Evolutionary conservation across 2,888 invertebrate genomes (phyloP).

Genomic region (Arrhopalites spinosus): DNA sequence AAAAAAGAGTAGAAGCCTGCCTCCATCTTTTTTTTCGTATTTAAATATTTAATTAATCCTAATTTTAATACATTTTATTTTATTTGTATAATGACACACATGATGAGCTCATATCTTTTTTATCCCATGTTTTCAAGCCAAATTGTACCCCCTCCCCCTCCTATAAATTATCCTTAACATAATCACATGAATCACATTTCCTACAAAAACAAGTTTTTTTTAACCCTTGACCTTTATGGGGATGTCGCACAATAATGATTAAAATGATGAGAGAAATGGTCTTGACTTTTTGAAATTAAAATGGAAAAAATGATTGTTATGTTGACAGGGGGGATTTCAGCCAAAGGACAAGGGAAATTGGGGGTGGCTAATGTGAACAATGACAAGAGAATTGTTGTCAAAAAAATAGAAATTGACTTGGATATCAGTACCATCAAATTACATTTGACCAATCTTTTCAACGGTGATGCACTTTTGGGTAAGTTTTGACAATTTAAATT

Average conservation of each 20-base stretch:
- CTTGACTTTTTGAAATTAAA: too few relatives aligned
- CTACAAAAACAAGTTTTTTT: constrained; percentile 6
- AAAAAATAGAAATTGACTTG: constrained; percentile 49
- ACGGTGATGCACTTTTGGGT: constrained; percentile 78
- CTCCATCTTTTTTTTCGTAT: too few relatives aligned
- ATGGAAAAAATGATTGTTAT: too few relatives aligned
- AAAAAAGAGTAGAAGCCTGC: too few relatives aligned
- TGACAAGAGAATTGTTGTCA: constrained; percentile 43
- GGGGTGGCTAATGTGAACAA: constrained; percentile 34
- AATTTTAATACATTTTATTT: too few relatives aligned
- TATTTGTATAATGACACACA: too few relatives aligned
- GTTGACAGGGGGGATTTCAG: constrained; percentile 43
- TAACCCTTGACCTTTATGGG: too few relatives aligned
- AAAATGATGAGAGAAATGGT: too few relatives aligned
- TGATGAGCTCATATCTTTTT: background rate
- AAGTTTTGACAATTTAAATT: too few relatives aligned
- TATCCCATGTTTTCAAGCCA: too few relatives aligned
- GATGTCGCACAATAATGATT: too few relatives aligned
- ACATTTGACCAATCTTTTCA: constrained; percentile 61
- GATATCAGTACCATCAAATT: constrained; percentile 52
- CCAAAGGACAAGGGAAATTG: constrained; percentile 48
- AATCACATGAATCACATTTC: background rate
- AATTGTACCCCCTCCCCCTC: background rate
- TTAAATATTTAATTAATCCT: too few relatives aligned
- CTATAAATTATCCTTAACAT: background rate